These are phyloP conservation scores for Pimephales promelas DNA, from an alignment of 2,113 vertebrate genomes.

Conservation along the genomic window DNA sequence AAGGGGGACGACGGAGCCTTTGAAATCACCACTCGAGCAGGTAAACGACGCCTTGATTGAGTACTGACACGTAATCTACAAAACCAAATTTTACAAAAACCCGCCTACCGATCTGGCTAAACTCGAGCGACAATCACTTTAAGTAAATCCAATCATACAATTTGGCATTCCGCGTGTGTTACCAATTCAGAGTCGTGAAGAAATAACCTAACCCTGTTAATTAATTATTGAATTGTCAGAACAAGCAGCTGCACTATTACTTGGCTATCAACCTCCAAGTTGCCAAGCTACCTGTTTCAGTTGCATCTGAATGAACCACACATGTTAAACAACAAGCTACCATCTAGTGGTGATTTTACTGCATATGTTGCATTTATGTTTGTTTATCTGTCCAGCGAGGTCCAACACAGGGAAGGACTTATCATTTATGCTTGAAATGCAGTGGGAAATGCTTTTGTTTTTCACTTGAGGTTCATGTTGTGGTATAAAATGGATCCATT, in stretches of 20 bases:
- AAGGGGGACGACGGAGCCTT: constrained; percentile 34
- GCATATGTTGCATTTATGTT: background rate
- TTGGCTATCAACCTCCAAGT: background rate
- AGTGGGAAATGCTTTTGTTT: background rate
- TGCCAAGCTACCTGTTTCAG: constrained; percentile 18
- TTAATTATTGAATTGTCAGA: constrained; percentile 15
- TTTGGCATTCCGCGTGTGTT: background rate
- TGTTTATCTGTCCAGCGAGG: background rate
- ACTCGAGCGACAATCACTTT: background rate
- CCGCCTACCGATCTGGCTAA: background rate
- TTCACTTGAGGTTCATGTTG: background rate
- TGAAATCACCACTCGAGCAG: constrained; percentile 29
- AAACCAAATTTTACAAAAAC: constrained; percentile 1
- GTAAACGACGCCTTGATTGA: constrained; percentile 27
- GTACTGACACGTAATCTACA: constrained; percentile 3
- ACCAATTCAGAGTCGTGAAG: background rate
- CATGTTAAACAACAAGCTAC: background rate
- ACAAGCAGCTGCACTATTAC: constrained; percentile 15
- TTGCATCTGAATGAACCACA: background rate
- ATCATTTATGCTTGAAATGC: background rate
- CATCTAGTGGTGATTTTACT: background rate
- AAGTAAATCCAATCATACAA: background rate
- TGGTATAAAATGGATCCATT: background rate
- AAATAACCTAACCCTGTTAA: background rate
- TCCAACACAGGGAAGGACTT: background rate